These are phyloP conservation scores for Galbula dea DNA, from an alignment of 2,113 vertebrate species.

Conservation along the genomic window DNA sequence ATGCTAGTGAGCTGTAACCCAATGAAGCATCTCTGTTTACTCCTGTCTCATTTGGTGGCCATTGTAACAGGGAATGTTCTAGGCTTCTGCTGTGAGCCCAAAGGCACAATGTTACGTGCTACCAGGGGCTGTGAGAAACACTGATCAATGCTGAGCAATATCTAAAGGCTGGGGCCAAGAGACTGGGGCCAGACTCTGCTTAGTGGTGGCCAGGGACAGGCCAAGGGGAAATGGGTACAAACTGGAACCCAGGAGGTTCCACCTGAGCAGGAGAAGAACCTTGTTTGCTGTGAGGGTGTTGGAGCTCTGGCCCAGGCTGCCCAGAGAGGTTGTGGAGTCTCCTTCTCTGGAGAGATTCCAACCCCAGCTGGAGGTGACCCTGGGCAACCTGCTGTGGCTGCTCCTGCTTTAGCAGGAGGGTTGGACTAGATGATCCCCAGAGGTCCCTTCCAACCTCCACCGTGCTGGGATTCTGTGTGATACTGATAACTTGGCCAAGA, in stretches of 20 bases:
- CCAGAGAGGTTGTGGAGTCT: neutral
- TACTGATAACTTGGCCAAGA: neutral
- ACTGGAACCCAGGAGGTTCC: neutral
- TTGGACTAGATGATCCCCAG: neutral
- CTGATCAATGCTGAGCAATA: neutral
- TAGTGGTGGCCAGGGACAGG: neutral
- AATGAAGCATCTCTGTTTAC: neutral
- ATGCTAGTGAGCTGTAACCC: neutral
- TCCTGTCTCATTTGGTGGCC: neutral
- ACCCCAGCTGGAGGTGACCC: neutral
- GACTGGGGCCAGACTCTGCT: neutral
- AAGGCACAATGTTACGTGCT: neutral
- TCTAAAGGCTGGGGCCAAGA: neutral
- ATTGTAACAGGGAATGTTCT: accelerated
- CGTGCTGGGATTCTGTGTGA: neutral
- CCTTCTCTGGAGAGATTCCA: neutral
- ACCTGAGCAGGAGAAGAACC: neutral
- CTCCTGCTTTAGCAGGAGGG: neutral
- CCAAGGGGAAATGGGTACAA: neutral
- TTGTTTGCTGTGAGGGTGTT: neutral
- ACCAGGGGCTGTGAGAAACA: neutral
- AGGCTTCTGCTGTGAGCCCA: neutral
- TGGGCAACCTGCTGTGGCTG: neutral
- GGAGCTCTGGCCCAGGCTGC: neutral
- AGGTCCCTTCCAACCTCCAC: neutral